A percentile compares a stretch with the other conserved stretches of the same genome.
These are phyloP conservation scores for Cynaeus angustus DNA, from an alignment of 2,888 invertebrate species.

Conservation along the genomic window DNA sequence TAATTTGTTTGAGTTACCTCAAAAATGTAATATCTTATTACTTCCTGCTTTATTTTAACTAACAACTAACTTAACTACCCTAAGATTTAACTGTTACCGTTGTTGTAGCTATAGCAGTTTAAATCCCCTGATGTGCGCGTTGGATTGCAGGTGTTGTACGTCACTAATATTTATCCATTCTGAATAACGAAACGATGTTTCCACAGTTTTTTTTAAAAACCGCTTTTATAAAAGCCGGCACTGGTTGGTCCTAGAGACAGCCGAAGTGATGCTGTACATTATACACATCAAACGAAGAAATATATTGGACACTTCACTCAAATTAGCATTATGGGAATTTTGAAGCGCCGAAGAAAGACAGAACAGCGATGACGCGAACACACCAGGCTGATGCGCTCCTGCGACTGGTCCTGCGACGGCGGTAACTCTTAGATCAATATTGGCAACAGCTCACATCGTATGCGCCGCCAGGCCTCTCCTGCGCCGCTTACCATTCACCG, in stretches of 20 bases:
- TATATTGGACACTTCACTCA: slow-evolving; percentile 51
- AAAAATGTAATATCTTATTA: background rate
- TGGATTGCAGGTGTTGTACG: slow-evolving; percentile 36
- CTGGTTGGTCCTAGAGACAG: slow-evolving; percentile 25
- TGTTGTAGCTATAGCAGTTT: slow-evolving; percentile 14
- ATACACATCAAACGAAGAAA: slow-evolving; percentile 20
- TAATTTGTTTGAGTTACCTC: background rate
- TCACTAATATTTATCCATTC: slow-evolving; percentile 38
- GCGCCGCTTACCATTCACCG: slow-evolving; percentile 32
- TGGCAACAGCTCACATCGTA: slow-evolving; percentile 62
- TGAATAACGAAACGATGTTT: slow-evolving; percentile 12
- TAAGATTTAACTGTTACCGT: slow-evolving; percentile 16
- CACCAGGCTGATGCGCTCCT: slow-evolving; percentile 64
- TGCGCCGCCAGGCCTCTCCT: slow-evolving; percentile 51
- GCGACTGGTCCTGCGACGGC: slow-evolving; percentile 66
- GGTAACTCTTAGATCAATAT: slow-evolving; percentile 68
- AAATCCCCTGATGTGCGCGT: slow-evolving; percentile 33
- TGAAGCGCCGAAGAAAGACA: slow-evolving; percentile 55
- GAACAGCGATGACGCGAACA: slow-evolving; percentile 55
- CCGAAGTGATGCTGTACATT: slow-evolving; percentile 16
- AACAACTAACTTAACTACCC: too few relatives aligned
- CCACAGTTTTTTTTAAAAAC: background rate
- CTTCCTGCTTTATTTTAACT: too few relatives aligned
- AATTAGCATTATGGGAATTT: slow-evolving; percentile 58
- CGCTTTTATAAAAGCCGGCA: slow-evolving; percentile 2